These are phyloP conservation scores for Octopus sinensis DNA, from an alignment of 1,140 invertebrate genomes.

Conservation along the genomic window DNA sequence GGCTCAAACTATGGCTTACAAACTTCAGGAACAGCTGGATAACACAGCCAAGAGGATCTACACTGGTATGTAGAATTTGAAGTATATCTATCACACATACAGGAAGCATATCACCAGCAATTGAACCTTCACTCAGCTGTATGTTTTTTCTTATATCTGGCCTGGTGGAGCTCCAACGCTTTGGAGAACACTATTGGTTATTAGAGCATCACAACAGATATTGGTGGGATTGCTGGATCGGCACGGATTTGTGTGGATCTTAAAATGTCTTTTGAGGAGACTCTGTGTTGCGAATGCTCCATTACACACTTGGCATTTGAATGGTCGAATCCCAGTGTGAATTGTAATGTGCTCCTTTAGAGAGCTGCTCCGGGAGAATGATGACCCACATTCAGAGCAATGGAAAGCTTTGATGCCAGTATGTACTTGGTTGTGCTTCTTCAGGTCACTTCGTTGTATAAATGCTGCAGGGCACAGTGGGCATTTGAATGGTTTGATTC, in stretches of 20 bases:
- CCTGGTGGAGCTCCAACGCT: constrained; percentile 12
- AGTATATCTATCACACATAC: constrained; percentile 12
- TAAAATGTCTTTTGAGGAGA: neutral
- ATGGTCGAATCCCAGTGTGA: constrained; percentile 4
- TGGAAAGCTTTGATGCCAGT: constrained; percentile 29
- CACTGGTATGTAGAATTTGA: too few relatives aligned
- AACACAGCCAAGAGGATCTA: too few relatives aligned
- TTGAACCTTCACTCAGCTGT: too few relatives aligned
- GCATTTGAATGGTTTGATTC: constrained; percentile 25
- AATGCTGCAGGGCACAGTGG: constrained; percentile 30
- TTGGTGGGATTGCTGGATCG: neutral
- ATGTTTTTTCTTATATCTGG: constrained; percentile 20
- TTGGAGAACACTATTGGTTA: neutral
- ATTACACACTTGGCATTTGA: neutral
- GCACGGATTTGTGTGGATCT: neutral
- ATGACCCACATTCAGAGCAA: constrained; percentile 31
- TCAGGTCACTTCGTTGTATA: constrained; percentile 1
- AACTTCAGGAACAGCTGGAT: too few relatives aligned
- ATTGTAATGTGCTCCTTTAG: constrained; percentile 7
- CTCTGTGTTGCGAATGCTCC: neutral
- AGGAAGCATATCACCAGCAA: neutral
- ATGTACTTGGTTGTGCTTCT: constrained; percentile 34
- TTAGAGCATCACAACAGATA: constrained; percentile 13
- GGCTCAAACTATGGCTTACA: too few relatives aligned
- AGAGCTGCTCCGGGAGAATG: constrained; percentile 10